phyloP scores from a whole-genome alignment of 2,113 vertebrate genomes.

The Pitta sordida region DNA sequence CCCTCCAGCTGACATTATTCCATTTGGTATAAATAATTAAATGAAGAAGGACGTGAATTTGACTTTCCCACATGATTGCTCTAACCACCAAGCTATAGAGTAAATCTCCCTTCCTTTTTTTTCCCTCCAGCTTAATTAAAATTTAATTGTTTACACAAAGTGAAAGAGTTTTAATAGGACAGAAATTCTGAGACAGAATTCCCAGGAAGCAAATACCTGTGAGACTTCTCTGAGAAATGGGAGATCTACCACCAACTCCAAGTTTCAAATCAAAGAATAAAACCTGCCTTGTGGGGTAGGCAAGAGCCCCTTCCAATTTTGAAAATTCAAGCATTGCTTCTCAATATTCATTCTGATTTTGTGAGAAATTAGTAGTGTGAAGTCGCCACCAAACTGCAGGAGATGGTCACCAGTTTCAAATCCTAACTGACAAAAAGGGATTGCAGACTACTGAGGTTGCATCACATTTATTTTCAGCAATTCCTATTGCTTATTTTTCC shows the following conservation, averaged over 20 bases:
- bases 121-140: slow-evolving; percentile 27
- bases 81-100: slow-evolving; percentile 47
- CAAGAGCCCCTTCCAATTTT: background rate
- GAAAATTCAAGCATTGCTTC: background rate
- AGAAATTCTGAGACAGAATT: slow-evolving; percentile 16
- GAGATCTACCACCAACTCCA: background rate
- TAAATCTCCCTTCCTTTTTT: background rate
- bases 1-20: slow-evolving; percentile 31
- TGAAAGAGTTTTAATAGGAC: slow-evolving; percentile 36
- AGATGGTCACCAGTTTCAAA: background rate
- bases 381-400: background rate
- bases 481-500: background rate
- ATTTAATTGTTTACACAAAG: slow-evolving; percentile 59
- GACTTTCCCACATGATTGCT: slow-evolving; percentile 32
- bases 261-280: background rate
- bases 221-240: background rate
- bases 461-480: background rate
- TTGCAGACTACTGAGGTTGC: background rate
- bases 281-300: background rate
- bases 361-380: accelerated
- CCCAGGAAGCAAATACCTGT: background rate
- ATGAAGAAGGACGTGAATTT: slow-evolving; percentile 6
- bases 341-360: background rate
- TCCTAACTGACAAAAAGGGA: background rate
- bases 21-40: slow-evolving; percentile 65